These are phyloP conservation scores for Zapus hudsonius DNA, from an alignment of 2,113 vertebrate species.

Conservation along the genomic window DNA sequence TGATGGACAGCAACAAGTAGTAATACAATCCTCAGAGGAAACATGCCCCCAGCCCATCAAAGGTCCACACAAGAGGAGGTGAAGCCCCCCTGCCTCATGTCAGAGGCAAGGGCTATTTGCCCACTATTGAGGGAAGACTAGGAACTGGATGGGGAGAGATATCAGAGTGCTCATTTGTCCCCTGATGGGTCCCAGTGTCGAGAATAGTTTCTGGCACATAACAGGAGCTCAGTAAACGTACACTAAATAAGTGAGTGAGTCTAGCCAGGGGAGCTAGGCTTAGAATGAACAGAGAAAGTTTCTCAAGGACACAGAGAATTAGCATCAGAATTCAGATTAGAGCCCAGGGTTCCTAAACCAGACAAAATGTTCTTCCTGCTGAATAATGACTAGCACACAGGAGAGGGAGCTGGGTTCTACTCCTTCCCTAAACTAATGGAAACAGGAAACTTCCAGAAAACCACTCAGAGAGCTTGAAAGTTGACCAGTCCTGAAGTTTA, in stretches of 20 bases:
- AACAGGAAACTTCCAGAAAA: not conserved
- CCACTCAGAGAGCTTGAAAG: not conserved
- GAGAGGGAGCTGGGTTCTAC: not conserved
- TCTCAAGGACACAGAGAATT: not conserved
- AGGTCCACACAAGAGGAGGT: not conserved
- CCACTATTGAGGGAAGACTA: not conserved
- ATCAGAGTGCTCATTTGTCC: not conserved
- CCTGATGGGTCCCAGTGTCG: not conserved
- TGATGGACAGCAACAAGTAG: not conserved
- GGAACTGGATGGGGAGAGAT: not conserved
- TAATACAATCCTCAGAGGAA: constrained; percentile 1
- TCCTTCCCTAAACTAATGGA: not conserved
- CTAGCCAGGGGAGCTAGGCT: not conserved
- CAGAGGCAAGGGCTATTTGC: not conserved
- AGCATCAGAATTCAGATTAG: not conserved
- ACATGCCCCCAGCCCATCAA: not conserved
- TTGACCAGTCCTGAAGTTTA: not conserved
- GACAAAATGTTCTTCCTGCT: not conserved
- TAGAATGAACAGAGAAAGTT: not conserved
- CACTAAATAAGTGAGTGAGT: not conserved
- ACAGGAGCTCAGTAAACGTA: not conserved
- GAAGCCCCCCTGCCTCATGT: not conserved
- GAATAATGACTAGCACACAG: not conserved
- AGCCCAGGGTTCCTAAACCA: not conserved
- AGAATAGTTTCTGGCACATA: not conserved